phyloP scores from a whole-genome alignment of 2,113 vertebrate genomes.

The Fregata magnificens region DNA sequence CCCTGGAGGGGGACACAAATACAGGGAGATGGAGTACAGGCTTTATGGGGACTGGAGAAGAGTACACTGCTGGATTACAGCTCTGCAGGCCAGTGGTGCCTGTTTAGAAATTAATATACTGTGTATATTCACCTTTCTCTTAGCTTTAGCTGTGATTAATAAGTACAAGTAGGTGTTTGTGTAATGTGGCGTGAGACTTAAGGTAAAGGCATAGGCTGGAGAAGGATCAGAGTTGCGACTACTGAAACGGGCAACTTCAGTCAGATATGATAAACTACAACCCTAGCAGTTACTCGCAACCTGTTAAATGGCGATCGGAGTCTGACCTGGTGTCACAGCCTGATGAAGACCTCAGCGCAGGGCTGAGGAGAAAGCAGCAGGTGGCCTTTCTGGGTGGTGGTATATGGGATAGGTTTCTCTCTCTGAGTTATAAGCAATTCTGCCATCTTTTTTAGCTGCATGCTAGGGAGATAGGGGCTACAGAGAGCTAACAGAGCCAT shows the following conservation, averaged over 20 bases:
- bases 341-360: not conserved
- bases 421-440: not conserved
- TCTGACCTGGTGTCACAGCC: not conserved
- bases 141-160: not conserved
- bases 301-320: not conserved
- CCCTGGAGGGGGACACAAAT: not conserved
- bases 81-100: not conserved
- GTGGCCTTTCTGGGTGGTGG: not conserved
- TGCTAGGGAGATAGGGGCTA: not conserved
- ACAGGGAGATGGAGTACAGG: not conserved
- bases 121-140: not conserved
- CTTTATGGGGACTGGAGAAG: not conserved
- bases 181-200: not conserved
- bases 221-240: not conserved
- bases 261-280: not conserved
- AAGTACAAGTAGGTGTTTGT: not conserved
- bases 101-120: not conserved
- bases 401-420: not conserved
- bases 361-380: not conserved
- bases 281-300: not conserved
- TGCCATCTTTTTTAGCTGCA: not conserved
- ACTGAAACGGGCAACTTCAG: not conserved
- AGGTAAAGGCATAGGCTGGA: not conserved
- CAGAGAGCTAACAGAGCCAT: not conserved
- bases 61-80: not conserved